These are phyloP conservation scores for Spheniscus humboldti DNA, from an alignment of 2,797 vertebrate species.

Conservation along the genomic window DNA sequence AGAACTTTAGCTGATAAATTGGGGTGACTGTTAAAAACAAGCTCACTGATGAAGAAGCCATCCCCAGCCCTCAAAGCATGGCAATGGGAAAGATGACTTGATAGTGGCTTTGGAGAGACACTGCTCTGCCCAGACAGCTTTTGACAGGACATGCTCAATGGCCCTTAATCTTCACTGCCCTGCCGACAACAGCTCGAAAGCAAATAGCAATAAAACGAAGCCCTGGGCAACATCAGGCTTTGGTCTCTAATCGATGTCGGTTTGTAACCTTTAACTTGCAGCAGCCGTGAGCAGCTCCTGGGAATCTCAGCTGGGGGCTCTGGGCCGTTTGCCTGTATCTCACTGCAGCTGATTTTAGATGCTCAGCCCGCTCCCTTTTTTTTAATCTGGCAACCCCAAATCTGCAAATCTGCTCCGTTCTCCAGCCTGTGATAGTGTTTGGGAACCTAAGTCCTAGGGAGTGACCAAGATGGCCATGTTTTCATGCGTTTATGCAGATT, in stretches of 20 bases:
- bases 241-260: neutral
- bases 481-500: neutral
- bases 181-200: neutral
- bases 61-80: neutral
- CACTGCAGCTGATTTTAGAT: neutral
- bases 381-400: neutral
- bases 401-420: neutral
- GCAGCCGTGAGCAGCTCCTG: neutral
- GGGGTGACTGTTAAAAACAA: neutral
- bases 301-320: neutral
- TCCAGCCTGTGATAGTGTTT: neutral
- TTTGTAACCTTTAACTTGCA: slow-evolving; percentile 52
- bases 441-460: neutral
- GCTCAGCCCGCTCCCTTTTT: neutral
- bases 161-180: neutral
- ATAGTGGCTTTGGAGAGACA: neutral
- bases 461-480: neutral
- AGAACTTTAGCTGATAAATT: neutral
- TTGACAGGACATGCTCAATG: neutral
- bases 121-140: neutral
- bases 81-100: neutral
- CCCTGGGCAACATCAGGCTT: slow-evolving; percentile 26
- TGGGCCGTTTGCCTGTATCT: neutral
- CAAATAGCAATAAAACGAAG: neutral
- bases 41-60: neutral